Evolutionary conservation across 2,888 invertebrate genomes (phyloP), one percentile per base, ranked within the genome.

Genomic region (Choreutis nemorana): DNA sequence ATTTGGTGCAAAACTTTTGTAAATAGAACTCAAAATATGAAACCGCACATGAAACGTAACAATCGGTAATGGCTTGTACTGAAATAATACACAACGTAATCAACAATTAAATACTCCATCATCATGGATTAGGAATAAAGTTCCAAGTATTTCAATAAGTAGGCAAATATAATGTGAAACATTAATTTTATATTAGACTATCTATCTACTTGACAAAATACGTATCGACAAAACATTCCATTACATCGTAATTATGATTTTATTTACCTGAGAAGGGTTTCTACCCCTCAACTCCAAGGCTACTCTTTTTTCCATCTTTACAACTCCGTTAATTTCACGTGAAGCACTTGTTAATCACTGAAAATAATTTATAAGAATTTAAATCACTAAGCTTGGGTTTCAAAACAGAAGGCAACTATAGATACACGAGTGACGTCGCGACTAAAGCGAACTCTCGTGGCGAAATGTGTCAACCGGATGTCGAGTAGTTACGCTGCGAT

Each of bases 281-380:
- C 90, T 87, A 73, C 95, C 96, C 64, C 96, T 85, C 81, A 91
- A 89, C 82, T 97, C 97, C 67, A 96, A 83, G 64, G 91, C 91
- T 84, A 97, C 90, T 79, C 97, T 89, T 75, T 95, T 95, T 83
- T 95, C 94, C 95, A 96, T 96, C 51, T 61, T 64, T 41, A 32
- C 42, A 50, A 44, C 50, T 41, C 47, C 39, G 41, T 42, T 42
- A 47, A 45, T 55, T 49, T 50, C 65, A 65, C 67, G 60, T 46
- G 47, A 40, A 55, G 49, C 65, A 67, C 68, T 62, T 50, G 41
- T 40, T 39, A 54, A 56, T 52, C 41, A 50, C 53, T 61, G 52
- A 56, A 54, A 53, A 57, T 47, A 63, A 59, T 59, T 61, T 63
- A 55, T 57, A 64, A 65, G 58, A 62, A 68, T 68, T 56, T 59